Evolutionary conservation across 2,888 invertebrate genomes (phyloP).

Genomic region (Polymixis lichenea): DNA sequence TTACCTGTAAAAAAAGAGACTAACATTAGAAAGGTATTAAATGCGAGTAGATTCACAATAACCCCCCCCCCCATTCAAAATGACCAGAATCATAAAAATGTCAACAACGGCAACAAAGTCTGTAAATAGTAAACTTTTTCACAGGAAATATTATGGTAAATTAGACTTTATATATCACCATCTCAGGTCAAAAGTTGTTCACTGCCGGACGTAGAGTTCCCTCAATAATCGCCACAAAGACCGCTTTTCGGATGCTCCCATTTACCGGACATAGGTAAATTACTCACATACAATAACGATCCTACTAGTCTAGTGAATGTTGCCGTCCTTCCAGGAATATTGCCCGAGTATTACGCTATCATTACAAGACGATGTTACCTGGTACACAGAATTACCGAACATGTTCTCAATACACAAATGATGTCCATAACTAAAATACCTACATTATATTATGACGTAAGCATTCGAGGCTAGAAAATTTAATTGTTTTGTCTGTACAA

Average conservation of each 20-base stretch:
- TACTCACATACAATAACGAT: not conserved
- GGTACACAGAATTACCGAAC: constrained; percentile 23
- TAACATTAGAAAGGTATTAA: not conserved
- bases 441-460: not conserved
- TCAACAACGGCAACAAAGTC: not conserved
- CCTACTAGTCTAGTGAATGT: not conserved
- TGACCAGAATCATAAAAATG: not conserved
- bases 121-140: too few species aligned
- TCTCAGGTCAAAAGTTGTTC: not conserved
- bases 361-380: not conserved
- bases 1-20: constrained; percentile 40
- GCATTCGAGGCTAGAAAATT: constrained; percentile 22
- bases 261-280: not conserved
- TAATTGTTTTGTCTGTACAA: constrained; percentile 24
- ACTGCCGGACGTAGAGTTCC: not conserved
- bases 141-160: not conserved
- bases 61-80: too few species aligned
- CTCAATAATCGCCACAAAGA: not conserved
- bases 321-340: constrained; percentile 4
- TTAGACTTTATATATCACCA: not conserved
- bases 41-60: not conserved
- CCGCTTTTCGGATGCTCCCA: not conserved
- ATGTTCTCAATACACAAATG: not conserved
- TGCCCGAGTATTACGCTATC: not conserved
- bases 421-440: not conserved